phyloP scores from a whole-genome alignment of 2,113 vertebrate genomes.

The Oreochromis tanganicae region DNA sequence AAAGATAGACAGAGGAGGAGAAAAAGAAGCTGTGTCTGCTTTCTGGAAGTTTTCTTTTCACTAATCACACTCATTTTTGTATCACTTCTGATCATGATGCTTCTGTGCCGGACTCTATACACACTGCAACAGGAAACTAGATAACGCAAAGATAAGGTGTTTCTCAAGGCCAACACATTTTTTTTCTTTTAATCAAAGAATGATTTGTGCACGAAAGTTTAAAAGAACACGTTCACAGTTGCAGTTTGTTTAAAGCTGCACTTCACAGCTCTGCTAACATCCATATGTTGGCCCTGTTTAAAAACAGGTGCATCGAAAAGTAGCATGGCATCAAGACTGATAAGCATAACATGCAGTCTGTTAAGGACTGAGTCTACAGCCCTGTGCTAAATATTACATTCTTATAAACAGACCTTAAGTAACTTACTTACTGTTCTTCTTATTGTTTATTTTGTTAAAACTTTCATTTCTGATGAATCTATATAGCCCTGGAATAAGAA shows the following conservation, averaged over 20 bases:
- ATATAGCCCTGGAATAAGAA: background rate
- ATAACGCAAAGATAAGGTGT: background rate
- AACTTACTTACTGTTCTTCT: background rate
- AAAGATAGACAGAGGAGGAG: background rate
- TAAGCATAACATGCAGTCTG: background rate
- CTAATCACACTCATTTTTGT: background rate
- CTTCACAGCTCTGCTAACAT: background rate
- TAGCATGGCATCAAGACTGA: background rate
- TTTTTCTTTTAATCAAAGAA: background rate
- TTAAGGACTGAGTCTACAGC: background rate
- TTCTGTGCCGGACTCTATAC: background rate
- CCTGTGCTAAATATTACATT: background rate
- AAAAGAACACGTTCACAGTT: background rate
- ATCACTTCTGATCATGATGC: background rate
- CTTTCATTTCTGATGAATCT: background rate
- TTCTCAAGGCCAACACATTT: background rate
- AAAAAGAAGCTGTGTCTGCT: background rate
- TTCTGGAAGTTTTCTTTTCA: background rate
- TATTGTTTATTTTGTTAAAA: background rate
- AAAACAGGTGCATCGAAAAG: background rate
- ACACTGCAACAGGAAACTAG: background rate
- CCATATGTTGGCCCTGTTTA: background rate
- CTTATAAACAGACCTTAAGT: background rate
- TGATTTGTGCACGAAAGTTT: background rate
- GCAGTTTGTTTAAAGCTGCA: background rate